Base-by-base conservation (phyloP, 2,797 vertebrate species). In the Falco naumanni region DNA sequence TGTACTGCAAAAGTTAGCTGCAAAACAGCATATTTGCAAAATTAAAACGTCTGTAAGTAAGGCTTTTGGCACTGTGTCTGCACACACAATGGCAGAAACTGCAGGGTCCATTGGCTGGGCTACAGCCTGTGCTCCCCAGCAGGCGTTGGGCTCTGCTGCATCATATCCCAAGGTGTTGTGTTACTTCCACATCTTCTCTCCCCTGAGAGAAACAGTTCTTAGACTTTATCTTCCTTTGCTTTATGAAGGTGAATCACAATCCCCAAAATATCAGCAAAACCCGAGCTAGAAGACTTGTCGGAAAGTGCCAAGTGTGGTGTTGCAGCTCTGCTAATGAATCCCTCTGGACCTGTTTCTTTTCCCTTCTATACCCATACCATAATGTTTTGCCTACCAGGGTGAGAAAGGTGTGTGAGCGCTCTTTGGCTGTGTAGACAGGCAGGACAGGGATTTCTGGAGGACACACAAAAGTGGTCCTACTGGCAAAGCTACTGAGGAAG, bases 311-410 rank as follows among this genome's bases (percentile, higher is more conserved):
- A n/a, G 20, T 5, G 13, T 21, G 24, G 14, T 12, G 3, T 20
- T 66, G 50, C 25, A 61, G 66, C 17, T 64, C 71, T 77, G 51
- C 12, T 80, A 19, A 5, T 7, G 37, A 68, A 3, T 21, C 5
- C 10, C 7, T 39, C 60, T 70, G 13, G 12, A 51, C n/a, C 9
- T 13, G 26, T 57, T 84, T 45, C n/a, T 92, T 76, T 91, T 70
- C 10, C 11, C 2, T 60, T 12, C 56, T 53, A 8, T 28, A 26
- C 6, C 8, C 0, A 0, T 5, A 28, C 12, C 8, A 18, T 20
- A 19, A 8, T 5, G 4, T 45, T 57, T 71, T 37, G 37, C 17
- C 37, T 56, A 11, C 16, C 3, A 16, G 72, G 33, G 6, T 13
- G 34, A 45, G 18, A 15, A 33, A 81, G 43, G 34, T 39, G 31